phyloP scores from a whole-genome alignment of 2,797 vertebrate genomes.

The Lepilemur ruficaudatus region DNA sequence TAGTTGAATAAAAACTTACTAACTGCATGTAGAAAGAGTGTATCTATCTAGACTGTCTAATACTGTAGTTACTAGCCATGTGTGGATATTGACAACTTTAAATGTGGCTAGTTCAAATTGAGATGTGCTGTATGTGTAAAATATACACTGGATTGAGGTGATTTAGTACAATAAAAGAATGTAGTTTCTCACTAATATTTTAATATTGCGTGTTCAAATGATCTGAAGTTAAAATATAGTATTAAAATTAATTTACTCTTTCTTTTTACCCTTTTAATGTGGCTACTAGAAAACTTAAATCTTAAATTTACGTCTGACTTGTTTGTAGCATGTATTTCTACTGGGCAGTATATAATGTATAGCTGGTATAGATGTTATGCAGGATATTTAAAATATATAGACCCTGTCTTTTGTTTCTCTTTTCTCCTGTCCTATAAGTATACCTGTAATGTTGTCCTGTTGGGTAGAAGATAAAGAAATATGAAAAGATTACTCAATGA shows the following conservation, averaged over 20 bases:
- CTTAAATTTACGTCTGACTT: not conserved
- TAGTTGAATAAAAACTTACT: not conserved
- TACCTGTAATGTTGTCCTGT: not conserved
- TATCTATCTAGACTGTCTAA: not conserved
- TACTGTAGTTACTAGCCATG: not conserved
- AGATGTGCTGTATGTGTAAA: not conserved
- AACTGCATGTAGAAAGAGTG: not conserved
- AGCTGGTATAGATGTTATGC: not conserved
- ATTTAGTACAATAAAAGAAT: not conserved
- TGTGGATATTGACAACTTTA: not conserved
- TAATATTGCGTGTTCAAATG: conserved; percentile 15
- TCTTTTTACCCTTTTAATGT: not conserved
- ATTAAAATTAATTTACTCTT: not conserved
- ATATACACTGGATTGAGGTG: not conserved
- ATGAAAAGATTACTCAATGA: not conserved
- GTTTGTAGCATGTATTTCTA: not conserved
- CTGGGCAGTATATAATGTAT: not conserved
- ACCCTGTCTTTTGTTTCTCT: not conserved
- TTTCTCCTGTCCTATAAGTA: not conserved
- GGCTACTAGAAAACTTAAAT: conserved; percentile 30
- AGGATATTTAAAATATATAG: not conserved
- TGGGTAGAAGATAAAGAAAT: not conserved
- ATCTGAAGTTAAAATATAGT: not conserved
- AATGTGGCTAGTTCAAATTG: not conserved
- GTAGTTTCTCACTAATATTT: not conserved